Base-by-base conservation (phyloP, 2,888 invertebrate genomes). In the Cecidostiba fungosa region DNA sequence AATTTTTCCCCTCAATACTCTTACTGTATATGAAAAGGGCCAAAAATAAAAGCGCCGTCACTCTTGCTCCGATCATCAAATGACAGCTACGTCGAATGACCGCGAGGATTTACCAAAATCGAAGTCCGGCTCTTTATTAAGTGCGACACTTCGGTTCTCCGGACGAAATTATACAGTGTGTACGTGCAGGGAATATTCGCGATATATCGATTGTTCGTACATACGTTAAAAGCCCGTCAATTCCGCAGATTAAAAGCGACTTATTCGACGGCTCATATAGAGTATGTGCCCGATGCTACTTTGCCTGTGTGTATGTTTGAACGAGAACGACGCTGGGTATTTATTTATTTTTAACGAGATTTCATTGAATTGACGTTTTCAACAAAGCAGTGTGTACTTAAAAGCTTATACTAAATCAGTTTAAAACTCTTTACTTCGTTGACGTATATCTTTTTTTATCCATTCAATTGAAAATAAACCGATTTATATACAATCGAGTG, bases 181-280 rank as follows among this genome's bases (percentile, higher is more conserved):
- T 82, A 73, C 19, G 19, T 54, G 8, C 19, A 54, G 32, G 12
- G 32, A 19, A 69, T 36, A 32, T 83, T 72, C 23, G 23, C 76
- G 74, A 54, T 81, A 76, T 84, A 84, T 81, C 59, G 80, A 82
- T 83, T 77, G 73, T 19, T 50, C 2, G 14, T 77, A 72, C 77
- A 54, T 10, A 59, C 69, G 73, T 69, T 84, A 82, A 84, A 82
- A 84, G 77, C 84, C 78, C 54, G 82, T 78, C 86, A 86, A 84
- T 86, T 81, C 8, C 54, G 39, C 76, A 62, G 70, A 78, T 77
- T 70, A 80, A 82, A 59, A 70, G 59, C 66, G 50, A 78, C 73
- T 54, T 73, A 70, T 50, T 14, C 14, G 69, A 70, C 19, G 54
- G 43, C 26, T 16, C n/a, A 8, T 19, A 32, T 5, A 6, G 70